Evolutionary conservation across 92 coral and sea anemone genomes (phyloP).

Genomic region (Porites evermanni): DNA sequence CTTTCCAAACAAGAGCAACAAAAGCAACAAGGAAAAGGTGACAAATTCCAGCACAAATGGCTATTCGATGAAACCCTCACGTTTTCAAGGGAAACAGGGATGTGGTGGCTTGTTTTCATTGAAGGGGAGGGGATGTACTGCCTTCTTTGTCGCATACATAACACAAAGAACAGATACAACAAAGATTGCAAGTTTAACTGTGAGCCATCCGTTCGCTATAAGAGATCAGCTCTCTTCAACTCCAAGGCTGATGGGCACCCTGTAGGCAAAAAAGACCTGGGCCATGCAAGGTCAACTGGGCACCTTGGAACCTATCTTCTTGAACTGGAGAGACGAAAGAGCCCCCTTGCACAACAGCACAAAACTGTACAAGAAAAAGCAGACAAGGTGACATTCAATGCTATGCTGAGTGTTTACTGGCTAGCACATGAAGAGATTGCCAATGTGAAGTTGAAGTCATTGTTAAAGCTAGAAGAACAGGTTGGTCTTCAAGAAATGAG

Average conservation of each 20-base stretch:
- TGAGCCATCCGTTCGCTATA: slow-evolving; percentile 46
- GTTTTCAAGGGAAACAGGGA: slow-evolving; percentile 28
- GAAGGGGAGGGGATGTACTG: slow-evolving; percentile 64
- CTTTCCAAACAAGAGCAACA: slow-evolving; percentile 34
- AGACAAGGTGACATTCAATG: slow-evolving; percentile 65
- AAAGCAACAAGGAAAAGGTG: slow-evolving; percentile 11
- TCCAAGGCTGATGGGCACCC: neutral
- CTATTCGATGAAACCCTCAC: slow-evolving; percentile 42
- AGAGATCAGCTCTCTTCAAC: slow-evolving; percentile 47
- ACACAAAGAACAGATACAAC: slow-evolving; percentile 28
- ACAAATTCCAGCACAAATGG: slow-evolving; percentile 57
- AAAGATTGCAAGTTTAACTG: slow-evolving; percentile 47
- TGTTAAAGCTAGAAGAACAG: slow-evolving; percentile 39
- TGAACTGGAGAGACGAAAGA: slow-evolving; percentile 34
- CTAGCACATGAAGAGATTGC: slow-evolving; percentile 57
- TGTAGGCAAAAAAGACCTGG: slow-evolving; percentile 24
- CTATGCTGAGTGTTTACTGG: slow-evolving; percentile 54
- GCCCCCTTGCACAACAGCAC: slow-evolving; percentile 38
- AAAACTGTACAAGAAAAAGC: slow-evolving; percentile 10
- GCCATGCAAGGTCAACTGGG: slow-evolving; percentile 35
- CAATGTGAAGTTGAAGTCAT: slow-evolving; percentile 46
- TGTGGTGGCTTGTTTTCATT: slow-evolving; percentile 50
- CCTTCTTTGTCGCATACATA: neutral
- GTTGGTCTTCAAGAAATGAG: slow-evolving; percentile 41
- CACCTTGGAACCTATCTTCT: slow-evolving; percentile 22